A percentile compares a stretch with the other conserved stretches of the same genome.
Evolutionary conservation across 1,140 invertebrate genomes (phyloP).

Genomic region (Philaenus spumarius): DNA sequence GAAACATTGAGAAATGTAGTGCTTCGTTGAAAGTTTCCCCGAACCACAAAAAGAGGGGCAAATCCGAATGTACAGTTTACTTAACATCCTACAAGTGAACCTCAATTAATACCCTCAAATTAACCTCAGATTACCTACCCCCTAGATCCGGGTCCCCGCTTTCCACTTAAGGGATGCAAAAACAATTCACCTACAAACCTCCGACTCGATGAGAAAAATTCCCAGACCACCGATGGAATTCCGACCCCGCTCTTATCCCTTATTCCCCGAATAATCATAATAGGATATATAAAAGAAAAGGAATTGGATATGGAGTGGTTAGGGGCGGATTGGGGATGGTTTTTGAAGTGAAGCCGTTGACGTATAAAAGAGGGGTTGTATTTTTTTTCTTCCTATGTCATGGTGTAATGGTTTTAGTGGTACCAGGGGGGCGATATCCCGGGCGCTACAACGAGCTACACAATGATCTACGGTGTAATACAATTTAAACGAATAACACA

Average conservation of each 20-base stretch:
- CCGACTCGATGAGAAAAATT: not conserved
- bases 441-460: not conserved
- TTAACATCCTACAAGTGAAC: too few species aligned
- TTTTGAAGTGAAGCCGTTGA: too few species aligned
- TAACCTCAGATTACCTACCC: too few species aligned
- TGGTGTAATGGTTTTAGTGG: constrained; percentile 12
- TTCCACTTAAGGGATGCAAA: too few species aligned
- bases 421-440: not conserved
- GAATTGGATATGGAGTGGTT: not conserved
- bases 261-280: constrained; percentile 15
- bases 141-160: too few species aligned
- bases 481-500: constrained; percentile 12
- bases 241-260: not conserved
- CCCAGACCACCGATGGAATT: constrained; percentile 5
- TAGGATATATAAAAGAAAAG: constrained; percentile 3
- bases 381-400: not conserved
- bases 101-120: too few species aligned
- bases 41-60: too few species aligned
- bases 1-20: too few species aligned
- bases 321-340: too few species aligned
- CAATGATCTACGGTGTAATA: constrained; percentile 8
- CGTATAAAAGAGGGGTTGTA: too few species aligned
- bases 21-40: too few species aligned
- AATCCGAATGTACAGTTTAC: too few species aligned
- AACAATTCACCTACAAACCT: not conserved